Percentiles rank a stretch among this genome's conserved stretches.
These are phyloP conservation scores for Aptenodytes patagonicus DNA, from an alignment of 2,113 vertebrate species.

Conservation along the genomic window DNA sequence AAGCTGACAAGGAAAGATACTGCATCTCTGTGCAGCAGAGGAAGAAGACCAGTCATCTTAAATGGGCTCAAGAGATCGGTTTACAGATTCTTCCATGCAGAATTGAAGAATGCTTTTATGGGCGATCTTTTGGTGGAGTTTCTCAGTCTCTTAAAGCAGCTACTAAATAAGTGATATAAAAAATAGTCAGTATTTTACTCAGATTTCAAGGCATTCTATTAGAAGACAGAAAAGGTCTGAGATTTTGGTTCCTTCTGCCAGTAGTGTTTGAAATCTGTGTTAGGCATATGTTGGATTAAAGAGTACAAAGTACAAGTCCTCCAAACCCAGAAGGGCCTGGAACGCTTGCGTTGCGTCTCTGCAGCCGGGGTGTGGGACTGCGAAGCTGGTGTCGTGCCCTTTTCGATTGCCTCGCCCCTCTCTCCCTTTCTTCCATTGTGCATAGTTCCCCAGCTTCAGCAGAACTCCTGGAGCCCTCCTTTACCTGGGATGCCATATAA, in stretches of 20 bases:
- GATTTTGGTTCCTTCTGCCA: background rate
- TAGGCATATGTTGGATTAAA: background rate
- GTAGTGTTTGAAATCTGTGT: background rate
- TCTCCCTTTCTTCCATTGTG: background rate
- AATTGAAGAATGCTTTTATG: background rate
- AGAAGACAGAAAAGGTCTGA: background rate
- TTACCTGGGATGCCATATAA: background rate
- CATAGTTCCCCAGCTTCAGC: background rate
- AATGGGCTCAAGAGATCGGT: background rate
- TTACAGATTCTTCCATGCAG: background rate
- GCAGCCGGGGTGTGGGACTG: background rate
- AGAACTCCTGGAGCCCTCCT: background rate
- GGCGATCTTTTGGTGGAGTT: background rate
- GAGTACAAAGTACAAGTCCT: background rate
- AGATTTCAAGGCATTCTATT: background rate
- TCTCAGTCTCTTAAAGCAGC: background rate
- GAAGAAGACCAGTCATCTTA: background rate
- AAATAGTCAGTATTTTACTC: background rate
- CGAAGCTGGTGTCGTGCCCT: background rate
- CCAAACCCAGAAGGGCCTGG: background rate
- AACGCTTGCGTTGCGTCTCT: fast-evolving
- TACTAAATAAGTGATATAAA: background rate
- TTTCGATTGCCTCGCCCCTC: background rate
- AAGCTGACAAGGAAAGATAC: background rate
- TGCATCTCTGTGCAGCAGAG: background rate